A percentile compares a stretch with the other conserved stretches of the same genome.
These are phyloP conservation scores for Cryptotermes secundus DNA, from an alignment of 1,140 invertebrate species.

Conservation along the genomic window DNA sequence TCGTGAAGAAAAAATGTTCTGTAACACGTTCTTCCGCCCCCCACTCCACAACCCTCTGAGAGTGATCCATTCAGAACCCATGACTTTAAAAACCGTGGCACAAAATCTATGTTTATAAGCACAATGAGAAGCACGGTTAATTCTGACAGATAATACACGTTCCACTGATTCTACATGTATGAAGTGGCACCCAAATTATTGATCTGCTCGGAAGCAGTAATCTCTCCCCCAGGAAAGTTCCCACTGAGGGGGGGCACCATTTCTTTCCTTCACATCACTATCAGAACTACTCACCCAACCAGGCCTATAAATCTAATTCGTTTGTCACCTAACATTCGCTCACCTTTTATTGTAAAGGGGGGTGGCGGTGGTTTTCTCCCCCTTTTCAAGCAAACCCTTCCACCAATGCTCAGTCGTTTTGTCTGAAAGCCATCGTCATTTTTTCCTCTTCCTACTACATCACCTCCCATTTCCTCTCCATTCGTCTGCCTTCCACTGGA, in stretches of 20 bases:
- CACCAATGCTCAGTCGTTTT: background rate
- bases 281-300: background rate
- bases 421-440: conserved; percentile 14
- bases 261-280: background rate
- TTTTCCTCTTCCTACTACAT: conserved; percentile 7
- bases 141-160: too few relatives aligned
- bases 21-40: too few relatives aligned
- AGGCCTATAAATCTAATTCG: background rate
- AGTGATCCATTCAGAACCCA: too few relatives aligned
- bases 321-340: conserved; percentile 18
- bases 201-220: too few relatives aligned
- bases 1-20: too few relatives aligned
- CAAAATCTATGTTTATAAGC: too few relatives aligned
- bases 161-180: too few relatives aligned
- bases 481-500: conserved; percentile 13
- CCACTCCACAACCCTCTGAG: too few relatives aligned
- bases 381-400: background rate
- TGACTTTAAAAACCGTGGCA: too few relatives aligned
- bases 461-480: conserved; percentile 5
- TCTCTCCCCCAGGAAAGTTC: background rate
- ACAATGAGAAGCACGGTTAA: too few relatives aligned
- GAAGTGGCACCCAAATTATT: too few relatives aligned
- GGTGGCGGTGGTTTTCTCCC: background rate
- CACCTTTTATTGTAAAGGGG: background rate
- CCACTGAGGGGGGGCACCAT: background rate